Conservation (phyloP, 2,113 vertebrate genomes). For the Hydrochoerus hydrochaeris region DNA sequence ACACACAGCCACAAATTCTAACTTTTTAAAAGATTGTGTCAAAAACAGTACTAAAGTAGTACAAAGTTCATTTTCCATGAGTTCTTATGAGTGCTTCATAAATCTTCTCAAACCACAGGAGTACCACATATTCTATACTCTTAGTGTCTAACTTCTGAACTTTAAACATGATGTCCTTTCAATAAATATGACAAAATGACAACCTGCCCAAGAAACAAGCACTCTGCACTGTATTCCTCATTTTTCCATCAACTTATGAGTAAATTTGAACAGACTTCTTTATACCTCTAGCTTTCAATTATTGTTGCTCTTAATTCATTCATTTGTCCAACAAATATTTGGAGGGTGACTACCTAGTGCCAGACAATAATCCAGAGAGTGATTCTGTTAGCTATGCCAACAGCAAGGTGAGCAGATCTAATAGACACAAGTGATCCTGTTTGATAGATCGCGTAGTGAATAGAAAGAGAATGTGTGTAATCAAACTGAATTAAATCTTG, state of each 20-base stretch:
- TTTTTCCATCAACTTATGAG: constrained; percentile 1
- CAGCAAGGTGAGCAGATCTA: constrained; percentile 41
- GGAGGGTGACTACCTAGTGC: constrained; percentile 30
- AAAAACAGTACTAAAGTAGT: not conserved
- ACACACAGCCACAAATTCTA: not conserved
- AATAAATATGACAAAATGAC: not conserved
- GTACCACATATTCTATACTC: not conserved
- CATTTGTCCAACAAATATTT: constrained; percentile 65
- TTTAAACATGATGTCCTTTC: not conserved
- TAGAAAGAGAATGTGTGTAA: not conserved
- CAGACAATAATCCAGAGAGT: constrained; percentile 46
- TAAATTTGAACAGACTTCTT: constrained; percentile 54
- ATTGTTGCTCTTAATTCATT: constrained; percentile 35
- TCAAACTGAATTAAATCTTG: constrained; percentile 47
- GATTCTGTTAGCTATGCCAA: constrained; percentile 48
- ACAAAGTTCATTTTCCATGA: not conserved
- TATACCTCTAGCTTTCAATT: not conserved
- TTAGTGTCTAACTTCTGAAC: not conserved
- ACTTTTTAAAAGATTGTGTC: not conserved
- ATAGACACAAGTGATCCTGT: not conserved
- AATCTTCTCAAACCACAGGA: not conserved
- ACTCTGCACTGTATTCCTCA: not conserved
- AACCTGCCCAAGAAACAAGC: not conserved
- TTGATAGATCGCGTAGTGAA: constrained; percentile 5
- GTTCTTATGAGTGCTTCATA: not conserved